phyloP scores from a whole-genome alignment of 2,797 vertebrate species.

The Syngnathus rostellatus region DNA sequence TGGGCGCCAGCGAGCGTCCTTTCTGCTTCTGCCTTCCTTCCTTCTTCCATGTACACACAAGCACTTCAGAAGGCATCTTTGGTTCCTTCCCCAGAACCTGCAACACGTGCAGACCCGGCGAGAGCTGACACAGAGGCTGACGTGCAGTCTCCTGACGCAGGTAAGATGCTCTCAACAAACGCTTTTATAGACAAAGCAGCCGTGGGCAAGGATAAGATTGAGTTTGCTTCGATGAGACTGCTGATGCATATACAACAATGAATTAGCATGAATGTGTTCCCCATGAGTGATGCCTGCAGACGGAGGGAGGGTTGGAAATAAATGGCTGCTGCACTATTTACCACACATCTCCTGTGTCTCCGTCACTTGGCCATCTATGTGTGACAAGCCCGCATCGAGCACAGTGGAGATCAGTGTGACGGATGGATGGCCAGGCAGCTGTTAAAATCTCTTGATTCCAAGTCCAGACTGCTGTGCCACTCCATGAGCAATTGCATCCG shows the following conservation, averaged over 20 bases:
- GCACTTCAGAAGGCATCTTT: conserved; percentile 32
- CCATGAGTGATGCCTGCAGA: conserved; percentile 43
- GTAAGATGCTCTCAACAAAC: conserved; percentile 48
- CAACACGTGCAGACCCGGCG: conserved; percentile 51
- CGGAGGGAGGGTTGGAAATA: conserved; percentile 60
- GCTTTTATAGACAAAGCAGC: conserved; percentile 43
- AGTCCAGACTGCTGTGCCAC: conserved; percentile 41
- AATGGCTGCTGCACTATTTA: conserved; percentile 54
- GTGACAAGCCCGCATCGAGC: conserved; percentile 49
- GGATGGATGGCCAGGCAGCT: conserved; percentile 66
- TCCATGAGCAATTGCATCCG: conserved; percentile 58
- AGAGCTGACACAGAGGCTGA: conserved; percentile 51
- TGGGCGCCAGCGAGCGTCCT: conserved; percentile 29
- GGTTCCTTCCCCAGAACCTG: conserved; percentile 51
- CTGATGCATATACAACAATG: conserved; percentile 47
- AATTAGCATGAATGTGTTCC: conserved; percentile 59
- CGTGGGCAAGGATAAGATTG: conserved; percentile 53
- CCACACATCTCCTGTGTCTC: conserved; percentile 40
- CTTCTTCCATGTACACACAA: conserved; percentile 7
- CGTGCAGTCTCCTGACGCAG: conserved; percentile 42
- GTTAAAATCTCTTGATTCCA: conserved; percentile 64
- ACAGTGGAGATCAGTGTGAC: conserved; percentile 49
- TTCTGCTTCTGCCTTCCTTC: conserved; percentile 25
- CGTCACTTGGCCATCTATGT: conserved; percentile 50
- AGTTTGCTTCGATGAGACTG: conserved; percentile 61